A percentile compares a stretch with the other conserved stretches of the same genome.
These are phyloP conservation scores for Ophioderma brevispina DNA, from an alignment of 35 echinoderm and acorn worm genomes.

Conservation along the genomic window DNA sequence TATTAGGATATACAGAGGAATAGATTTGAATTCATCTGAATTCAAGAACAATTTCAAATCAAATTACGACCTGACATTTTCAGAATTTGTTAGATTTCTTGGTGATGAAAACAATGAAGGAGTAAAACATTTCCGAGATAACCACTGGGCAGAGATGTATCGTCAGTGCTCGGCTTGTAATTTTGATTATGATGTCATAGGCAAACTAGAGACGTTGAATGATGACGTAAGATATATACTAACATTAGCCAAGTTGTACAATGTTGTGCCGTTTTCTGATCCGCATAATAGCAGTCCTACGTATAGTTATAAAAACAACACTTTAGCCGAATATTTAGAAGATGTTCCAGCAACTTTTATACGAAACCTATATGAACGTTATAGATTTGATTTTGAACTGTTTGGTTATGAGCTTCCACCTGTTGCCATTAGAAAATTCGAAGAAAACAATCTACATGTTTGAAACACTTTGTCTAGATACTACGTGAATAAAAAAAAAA, in stretches of 20 bases:
- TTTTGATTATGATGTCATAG: slow-evolving; percentile 85
- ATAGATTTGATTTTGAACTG: slow-evolving; percentile 76
- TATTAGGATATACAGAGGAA: slow-evolving; percentile 31
- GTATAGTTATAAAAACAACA: slow-evolving; percentile 61
- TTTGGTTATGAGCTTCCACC: slow-evolving; percentile 61
- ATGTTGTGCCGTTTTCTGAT: slow-evolving; percentile 51
- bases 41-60: not conserved
- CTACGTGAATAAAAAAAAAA: no score
- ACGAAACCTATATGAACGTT: slow-evolving; percentile 67
- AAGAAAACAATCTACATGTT: no score
- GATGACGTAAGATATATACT: slow-evolving; percentile 78
- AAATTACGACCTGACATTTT: slow-evolving; percentile 75
- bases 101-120: not conserved
- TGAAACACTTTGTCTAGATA: no score
- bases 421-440: not conserved
- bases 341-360: slow-evolving; percentile 43
- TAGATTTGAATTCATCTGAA: not conserved
- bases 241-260: slow-evolving; percentile 11
- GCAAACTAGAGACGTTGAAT: slow-evolving; percentile 85
- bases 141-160: slow-evolving; percentile 56
- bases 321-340: slow-evolving; percentile 59
- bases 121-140: not conserved
- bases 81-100: slow-evolving; percentile 67
- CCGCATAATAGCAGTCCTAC: slow-evolving; percentile 79
- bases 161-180: slow-evolving; percentile 70